Conservation (phyloP, 2,888 invertebrate genomes). For the Papilio elwesi region DNA sequence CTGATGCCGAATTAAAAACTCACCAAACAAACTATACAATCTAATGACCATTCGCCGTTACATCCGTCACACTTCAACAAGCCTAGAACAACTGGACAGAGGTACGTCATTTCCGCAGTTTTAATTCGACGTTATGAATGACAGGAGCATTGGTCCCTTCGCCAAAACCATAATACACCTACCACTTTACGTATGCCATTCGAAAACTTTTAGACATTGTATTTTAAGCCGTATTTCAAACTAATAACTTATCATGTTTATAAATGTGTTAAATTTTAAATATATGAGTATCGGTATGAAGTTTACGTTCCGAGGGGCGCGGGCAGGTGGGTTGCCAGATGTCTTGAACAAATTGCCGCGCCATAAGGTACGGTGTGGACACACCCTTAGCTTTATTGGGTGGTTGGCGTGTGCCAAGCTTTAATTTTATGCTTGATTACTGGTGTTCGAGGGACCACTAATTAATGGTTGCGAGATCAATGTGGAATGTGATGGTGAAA, state of each 20-base stretch:
- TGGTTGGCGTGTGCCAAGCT: slow-evolving; percentile 82
- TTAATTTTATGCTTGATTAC: slow-evolving; percentile 85
- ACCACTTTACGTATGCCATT: slow-evolving; percentile 46
- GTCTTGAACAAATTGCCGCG: slow-evolving; percentile 82
- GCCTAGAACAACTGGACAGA: slow-evolving; percentile 67
- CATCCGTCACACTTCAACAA: slow-evolving; percentile 67
- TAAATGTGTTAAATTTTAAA: slow-evolving; percentile 39
- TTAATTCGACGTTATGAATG: slow-evolving; percentile 71
- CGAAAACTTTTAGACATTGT: slow-evolving; percentile 28
- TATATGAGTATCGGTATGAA: slow-evolving; percentile 65
- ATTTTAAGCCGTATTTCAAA: slow-evolving; percentile 52
- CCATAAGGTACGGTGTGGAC: slow-evolving; percentile 80
- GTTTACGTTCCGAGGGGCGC: slow-evolving; percentile 57
- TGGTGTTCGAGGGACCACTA: slow-evolving; percentile 69
- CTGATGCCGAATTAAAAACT: slow-evolving; percentile 60
- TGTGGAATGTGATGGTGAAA: slow-evolving; percentile 48
- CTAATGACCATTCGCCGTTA: slow-evolving; percentile 62
- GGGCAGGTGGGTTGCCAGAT: slow-evolving; percentile 83
- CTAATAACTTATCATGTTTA: slow-evolving; percentile 44
- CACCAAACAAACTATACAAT: slow-evolving; percentile 54
- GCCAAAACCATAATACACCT: slow-evolving; percentile 72
- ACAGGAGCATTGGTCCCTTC: slow-evolving; percentile 75
- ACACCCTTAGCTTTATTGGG: slow-evolving; percentile 75
- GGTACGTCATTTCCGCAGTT: slow-evolving; percentile 81
- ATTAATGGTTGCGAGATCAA: slow-evolving; percentile 78